Percentiles rank a stretch among this genome's conserved stretches.
These are phyloP conservation scores for Himalopsyche kuldschensis DNA, from an alignment of 2,888 invertebrate species.

Conservation along the genomic window DNA sequence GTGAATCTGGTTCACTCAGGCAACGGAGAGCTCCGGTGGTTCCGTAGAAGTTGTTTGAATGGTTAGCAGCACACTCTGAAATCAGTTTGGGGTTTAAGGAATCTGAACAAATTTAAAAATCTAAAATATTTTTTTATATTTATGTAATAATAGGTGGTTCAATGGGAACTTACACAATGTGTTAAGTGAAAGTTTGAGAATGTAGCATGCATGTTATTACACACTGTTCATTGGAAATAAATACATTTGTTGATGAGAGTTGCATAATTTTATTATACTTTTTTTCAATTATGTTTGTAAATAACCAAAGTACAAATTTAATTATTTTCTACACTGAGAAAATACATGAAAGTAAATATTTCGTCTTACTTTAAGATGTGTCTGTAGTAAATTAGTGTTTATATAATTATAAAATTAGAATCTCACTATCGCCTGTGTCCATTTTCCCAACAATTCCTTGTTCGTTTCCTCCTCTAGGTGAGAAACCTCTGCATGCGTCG, in stretches of 20 bases:
- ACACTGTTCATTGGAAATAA: not conserved
- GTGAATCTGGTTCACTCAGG: conserved; percentile 54
- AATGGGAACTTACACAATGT: no score
- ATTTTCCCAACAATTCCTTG: conserved; percentile 27
- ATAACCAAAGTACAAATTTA: no score
- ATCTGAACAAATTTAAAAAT: not conserved
- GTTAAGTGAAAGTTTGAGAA: no score
- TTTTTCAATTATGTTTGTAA: no score
- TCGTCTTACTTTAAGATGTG: not conserved
- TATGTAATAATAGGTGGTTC: no score
- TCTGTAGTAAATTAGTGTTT: not conserved
- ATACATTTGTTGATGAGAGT: no score
- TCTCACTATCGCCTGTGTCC: not conserved
- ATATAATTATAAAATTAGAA: no score
- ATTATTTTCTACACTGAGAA: no score
- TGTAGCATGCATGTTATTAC: no score
- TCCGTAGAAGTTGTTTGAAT: conserved; percentile 59
- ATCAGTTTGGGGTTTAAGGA: not conserved
- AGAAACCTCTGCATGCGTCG: conserved; percentile 41
- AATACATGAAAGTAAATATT: no score
- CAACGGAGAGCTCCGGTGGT: conserved; percentile 65
- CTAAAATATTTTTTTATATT: no score
- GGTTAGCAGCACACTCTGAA: conserved; percentile 57
- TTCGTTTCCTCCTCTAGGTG: conserved; percentile 24
- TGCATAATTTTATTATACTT: no score